A percentile compares a stretch with the other conserved stretches of the same genome.
Evolutionary conservation across 35 echinoderm and acorn worm species (phyloP).

Genomic region (Apostichopus parvimensis): DNA sequence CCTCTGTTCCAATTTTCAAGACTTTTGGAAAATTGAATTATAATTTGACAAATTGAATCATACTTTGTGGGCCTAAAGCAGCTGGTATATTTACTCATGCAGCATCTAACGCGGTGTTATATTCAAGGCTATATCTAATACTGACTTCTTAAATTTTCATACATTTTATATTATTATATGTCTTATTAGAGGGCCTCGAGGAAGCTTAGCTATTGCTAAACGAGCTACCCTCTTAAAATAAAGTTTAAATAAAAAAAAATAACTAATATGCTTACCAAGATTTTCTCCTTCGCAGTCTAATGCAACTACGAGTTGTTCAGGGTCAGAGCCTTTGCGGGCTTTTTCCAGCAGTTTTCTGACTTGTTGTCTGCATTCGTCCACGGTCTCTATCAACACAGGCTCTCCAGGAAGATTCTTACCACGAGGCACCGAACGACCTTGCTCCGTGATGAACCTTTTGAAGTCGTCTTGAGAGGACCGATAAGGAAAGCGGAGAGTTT

Average conservation of each 20-base stretch:
- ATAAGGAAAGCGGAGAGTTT: not conserved
- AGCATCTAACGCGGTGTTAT: not conserved
- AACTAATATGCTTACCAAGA: not conserved
- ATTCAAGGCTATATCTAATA: not conserved
- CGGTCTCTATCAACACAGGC: not conserved
- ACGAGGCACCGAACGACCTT: not conserved
- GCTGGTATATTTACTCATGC: not conserved
- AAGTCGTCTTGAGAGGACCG: not conserved
- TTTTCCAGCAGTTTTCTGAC: not conserved
- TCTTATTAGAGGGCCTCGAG: not conserved
- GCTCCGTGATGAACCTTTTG: not conserved
- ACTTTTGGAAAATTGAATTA: too few species aligned
- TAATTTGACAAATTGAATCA: too few species aligned
- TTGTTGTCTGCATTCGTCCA: slow-evolving; percentile 2
- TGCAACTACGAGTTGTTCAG: not conserved
- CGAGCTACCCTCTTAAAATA: too few species aligned
- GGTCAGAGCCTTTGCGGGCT: not conserved
- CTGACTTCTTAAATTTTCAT: not conserved
- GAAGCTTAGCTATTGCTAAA: not conserved
- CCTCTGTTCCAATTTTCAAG: too few species aligned
- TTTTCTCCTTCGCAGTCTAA: not conserved
- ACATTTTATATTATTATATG: not conserved
- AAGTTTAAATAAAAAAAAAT: too few species aligned
- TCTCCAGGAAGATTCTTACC: not conserved
- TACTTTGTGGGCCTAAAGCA: not conserved